Conservation (phyloP, 2,797 vertebrate species). For the Chrosomus eos region DNA sequence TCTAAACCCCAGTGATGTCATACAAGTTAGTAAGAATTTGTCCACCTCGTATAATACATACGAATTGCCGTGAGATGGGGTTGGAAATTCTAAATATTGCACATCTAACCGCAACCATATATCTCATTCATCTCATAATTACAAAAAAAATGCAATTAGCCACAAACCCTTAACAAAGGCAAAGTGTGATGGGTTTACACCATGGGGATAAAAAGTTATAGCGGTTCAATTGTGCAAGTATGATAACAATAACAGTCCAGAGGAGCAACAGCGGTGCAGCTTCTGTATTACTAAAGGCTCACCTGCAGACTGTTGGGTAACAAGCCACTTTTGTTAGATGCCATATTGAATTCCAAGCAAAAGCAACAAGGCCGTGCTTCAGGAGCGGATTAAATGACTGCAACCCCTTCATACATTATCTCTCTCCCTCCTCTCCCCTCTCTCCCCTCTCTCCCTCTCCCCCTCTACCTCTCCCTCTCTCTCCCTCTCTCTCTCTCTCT, state of each 20-base stretch:
- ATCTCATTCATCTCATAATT: background rate
- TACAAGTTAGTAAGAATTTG: too few relatives aligned
- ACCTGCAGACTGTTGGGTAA: constrained; percentile 20
- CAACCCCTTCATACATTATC: background rate
- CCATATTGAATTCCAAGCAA: constrained; percentile 37
- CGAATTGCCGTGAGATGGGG: too few relatives aligned
- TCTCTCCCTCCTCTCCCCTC: rapidly evolving
- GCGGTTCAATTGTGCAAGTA: background rate
- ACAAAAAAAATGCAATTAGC: background rate
- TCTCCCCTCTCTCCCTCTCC: constrained; percentile 47
- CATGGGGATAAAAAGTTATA: background rate
- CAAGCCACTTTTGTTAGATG: constrained; percentile 32
- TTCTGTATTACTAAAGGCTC: background rate
- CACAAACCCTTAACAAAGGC: background rate
- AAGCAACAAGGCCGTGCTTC: background rate
- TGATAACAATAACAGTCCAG: background rate
- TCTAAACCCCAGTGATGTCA: too few relatives aligned
- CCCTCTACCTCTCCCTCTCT: background rate
- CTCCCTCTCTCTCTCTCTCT: background rate
- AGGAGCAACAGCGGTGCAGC: background rate
- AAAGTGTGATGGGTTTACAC: background rate
- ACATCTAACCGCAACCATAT: background rate
- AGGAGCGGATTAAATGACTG: background rate
- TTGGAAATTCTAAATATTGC: background rate
- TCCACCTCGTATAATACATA: too few relatives aligned